These are phyloP conservation scores for Aphelenchoides fujianensis DNA, from an alignment of 1,140 invertebrate species.

Conservation along the genomic window DNA sequence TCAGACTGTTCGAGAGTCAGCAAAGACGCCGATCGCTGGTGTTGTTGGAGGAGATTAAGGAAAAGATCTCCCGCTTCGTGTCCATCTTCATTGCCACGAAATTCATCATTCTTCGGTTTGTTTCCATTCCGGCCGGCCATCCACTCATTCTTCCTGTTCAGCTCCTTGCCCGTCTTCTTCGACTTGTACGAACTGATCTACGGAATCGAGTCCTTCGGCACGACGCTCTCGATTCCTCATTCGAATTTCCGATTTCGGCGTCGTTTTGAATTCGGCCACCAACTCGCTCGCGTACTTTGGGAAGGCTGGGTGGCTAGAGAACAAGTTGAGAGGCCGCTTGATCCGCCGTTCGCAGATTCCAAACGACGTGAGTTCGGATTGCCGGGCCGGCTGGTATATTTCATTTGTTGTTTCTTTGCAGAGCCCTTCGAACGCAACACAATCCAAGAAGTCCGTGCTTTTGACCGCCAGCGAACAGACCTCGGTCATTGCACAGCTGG, in stretches of 20 bases:
- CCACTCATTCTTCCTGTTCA: slow-evolving; percentile 14
- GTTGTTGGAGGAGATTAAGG: slow-evolving; percentile 42
- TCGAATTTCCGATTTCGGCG: slow-evolving; percentile 49
- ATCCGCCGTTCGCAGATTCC: neutral
- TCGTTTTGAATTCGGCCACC: slow-evolving; percentile 46
- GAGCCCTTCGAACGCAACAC: slow-evolving; percentile 8
- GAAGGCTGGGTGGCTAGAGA: slow-evolving; percentile 30
- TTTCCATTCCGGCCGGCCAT: slow-evolving; percentile 13
- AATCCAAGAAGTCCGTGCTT: neutral
- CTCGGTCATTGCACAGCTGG: neutral
- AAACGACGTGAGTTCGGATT: too few relatives aligned
- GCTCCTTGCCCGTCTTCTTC: slow-evolving; percentile 48
- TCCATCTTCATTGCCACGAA: slow-evolving; percentile 50
- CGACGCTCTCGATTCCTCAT: slow-evolving; percentile 40
- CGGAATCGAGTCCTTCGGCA: slow-evolving; percentile 51
- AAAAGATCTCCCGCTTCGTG: slow-evolving; percentile 48
- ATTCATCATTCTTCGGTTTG: slow-evolving; percentile 47
- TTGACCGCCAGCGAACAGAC: neutral
- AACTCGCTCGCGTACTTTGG: slow-evolving; percentile 51
- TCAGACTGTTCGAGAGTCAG: slow-evolving; percentile 50
- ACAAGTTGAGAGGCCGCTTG: slow-evolving; percentile 32
- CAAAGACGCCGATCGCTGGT: slow-evolving; percentile 44
- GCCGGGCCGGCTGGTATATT: too few relatives aligned
- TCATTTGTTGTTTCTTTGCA: neutral
- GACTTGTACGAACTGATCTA: slow-evolving; percentile 47